Evolutionary conservation across 2,113 vertebrate genomes (phyloP), one percentile per base, ranked within the genome.

Genomic region (Atlantisia rogersi): DNA sequence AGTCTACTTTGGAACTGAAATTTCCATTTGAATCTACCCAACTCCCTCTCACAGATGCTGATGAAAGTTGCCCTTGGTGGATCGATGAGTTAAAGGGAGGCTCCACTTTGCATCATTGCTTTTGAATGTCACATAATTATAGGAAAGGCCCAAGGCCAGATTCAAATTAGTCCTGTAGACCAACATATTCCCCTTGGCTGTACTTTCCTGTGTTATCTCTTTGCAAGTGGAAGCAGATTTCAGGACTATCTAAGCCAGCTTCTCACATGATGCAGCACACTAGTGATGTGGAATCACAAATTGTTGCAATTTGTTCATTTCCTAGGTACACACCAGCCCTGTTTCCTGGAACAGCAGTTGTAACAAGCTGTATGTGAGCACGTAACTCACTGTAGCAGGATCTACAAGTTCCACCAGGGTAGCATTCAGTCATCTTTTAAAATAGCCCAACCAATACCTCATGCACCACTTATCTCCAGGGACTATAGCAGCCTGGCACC

Each of bases 221-320:
- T 81, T 70, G 76, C 92, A 93, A 94, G 85, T 96, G 90, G 76
- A 96, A 96, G 94, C 94, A 96, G 75, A 96, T 94, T 97, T 95
- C 17, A 0, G 74, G 44, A 62, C 64, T 76, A 59, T 86, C 86
- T 89, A 84, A 95, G 70, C 86, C 92, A 96, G 88, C 56, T 92
- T 93, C 83, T 95, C 92, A 88, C 91, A 82, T 87, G 92, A 94
- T 91, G 67, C 44, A 91, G 67, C 50, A 69, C 91, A 92, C 37
- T 28, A 92, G 44, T n/a, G 89, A 80, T 82, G 77, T 79, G 67
- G 83, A 88, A 84, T 93, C 86, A 53, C 90, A 84, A 96, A 93
- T 84, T 84, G 76, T 86, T 95, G 80, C 86, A 92, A 92, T 92
- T 96, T 96, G 62, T 89, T 92, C 74, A 35, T 96, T 94, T 94